Conservation (phyloP, 2,888 invertebrate species). For the Nomada flava region DNA sequence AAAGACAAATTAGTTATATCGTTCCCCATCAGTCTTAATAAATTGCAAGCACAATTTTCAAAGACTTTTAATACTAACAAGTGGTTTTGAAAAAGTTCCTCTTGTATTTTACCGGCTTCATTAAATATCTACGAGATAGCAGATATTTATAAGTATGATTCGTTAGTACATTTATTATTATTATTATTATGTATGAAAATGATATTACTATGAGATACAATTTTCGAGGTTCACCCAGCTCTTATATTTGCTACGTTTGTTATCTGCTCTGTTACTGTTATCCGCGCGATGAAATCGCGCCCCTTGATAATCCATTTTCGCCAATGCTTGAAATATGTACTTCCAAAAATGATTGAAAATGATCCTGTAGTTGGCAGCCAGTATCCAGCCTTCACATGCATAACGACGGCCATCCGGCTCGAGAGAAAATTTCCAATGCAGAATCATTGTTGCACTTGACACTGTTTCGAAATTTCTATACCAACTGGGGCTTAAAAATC, state of each 20-base stretch:
- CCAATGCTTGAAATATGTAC: slow-evolving; percentile 45
- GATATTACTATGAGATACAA: background rate
- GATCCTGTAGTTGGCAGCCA: slow-evolving; percentile 62
- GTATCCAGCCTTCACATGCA: slow-evolving; percentile 30
- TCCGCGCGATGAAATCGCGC: slow-evolving; percentile 34
- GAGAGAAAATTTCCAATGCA: slow-evolving; percentile 41
- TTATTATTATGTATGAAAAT: background rate
- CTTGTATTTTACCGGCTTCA: background rate
- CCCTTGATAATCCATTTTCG: slow-evolving; percentile 63
- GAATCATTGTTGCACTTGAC: slow-evolving; percentile 26
- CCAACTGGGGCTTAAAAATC: slow-evolving; percentile 7
- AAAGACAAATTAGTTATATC: too few species aligned
- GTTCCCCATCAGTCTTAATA: too few species aligned
- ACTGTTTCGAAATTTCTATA: slow-evolving; percentile 13
- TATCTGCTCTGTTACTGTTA: slow-evolving; percentile 34
- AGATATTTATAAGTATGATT: background rate
- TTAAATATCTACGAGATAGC: background rate
- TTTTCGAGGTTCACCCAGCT: background rate
- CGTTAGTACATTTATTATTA: background rate
- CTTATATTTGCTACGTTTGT: background rate
- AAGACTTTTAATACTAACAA: background rate
- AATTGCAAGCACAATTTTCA: too few species aligned
- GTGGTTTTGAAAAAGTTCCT: too few species aligned
- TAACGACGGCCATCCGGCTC: slow-evolving; percentile 10
- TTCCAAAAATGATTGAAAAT: slow-evolving; percentile 67